phyloP scores from a whole-genome alignment of 2,888 invertebrate species.

The Andrena dorsata region DNA sequence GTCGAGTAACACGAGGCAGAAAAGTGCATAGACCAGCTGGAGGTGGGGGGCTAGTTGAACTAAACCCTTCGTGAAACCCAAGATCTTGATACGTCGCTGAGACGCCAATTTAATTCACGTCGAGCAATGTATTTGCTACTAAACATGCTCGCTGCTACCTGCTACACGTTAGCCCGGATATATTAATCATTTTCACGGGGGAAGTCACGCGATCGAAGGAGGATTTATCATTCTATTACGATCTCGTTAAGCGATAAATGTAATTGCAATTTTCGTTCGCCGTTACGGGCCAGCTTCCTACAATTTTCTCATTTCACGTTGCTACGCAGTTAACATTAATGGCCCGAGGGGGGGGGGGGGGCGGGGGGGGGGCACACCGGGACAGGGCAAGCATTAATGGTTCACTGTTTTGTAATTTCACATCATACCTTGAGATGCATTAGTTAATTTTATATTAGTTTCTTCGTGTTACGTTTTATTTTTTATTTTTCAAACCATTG shows the following conservation, averaged over 20 bases:
- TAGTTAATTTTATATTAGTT: too few species aligned
- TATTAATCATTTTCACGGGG: conserved; percentile 33
- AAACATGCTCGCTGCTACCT: neutral
- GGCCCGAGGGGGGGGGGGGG: too few species aligned
- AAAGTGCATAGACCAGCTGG: too few species aligned
- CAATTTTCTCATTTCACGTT: conserved; percentile 17
- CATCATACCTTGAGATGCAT: too few species aligned
- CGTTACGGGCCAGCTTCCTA: neutral
- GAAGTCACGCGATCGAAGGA: conserved; percentile 17
- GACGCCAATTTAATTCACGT: conserved; percentile 36
- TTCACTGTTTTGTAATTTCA: too few species aligned
- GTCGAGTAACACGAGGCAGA: neutral
- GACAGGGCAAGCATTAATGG: too few species aligned
- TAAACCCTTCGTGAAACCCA: neutral
- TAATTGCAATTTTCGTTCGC: neutral
- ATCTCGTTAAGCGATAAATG: conserved; percentile 17
- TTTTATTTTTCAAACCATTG: too few species aligned
- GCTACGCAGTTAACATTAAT: too few species aligned
- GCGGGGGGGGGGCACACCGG: too few species aligned
- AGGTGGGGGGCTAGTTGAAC: too few species aligned
- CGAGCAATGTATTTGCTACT: conserved; percentile 14
- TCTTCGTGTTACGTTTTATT: too few species aligned
- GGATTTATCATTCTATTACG: conserved; percentile 24
- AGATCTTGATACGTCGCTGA: conserved; percentile 20
- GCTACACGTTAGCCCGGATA: conserved; percentile 1